phyloP scores from a whole-genome alignment of 2,797 vertebrate species.

The Hirundo rustica region DNA sequence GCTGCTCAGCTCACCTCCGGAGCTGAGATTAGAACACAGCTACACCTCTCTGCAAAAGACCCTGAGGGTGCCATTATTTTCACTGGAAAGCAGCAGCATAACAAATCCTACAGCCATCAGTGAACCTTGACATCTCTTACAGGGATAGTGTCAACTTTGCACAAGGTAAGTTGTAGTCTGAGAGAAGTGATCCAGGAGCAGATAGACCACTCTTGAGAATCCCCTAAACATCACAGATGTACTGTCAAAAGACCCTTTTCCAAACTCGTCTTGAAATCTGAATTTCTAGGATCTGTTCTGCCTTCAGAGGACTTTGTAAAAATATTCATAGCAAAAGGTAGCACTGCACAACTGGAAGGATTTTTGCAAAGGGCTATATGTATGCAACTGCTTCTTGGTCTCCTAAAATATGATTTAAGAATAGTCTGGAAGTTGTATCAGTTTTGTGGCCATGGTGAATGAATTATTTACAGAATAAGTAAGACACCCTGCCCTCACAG shows the following conservation, averaged over 20 bases:
- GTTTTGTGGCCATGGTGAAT: neutral
- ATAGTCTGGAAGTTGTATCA: neutral
- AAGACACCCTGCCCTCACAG: neutral
- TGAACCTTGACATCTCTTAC: neutral
- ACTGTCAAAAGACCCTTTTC: neutral
- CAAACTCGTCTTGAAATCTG: neutral
- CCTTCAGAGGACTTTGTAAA: neutral
- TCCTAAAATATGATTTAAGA: neutral
- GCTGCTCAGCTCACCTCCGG: neutral
- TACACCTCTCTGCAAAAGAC: neutral
- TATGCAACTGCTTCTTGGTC: neutral
- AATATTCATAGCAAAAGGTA: neutral
- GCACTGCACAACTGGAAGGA: neutral
- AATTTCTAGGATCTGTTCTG: neutral
- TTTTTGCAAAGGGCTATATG: neutral
- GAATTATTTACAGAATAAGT: neutral
- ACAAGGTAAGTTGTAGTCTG: neutral
- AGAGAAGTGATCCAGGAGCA: neutral
- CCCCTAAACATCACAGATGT: neutral
- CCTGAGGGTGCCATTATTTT: neutral
- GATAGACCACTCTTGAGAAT: neutral
- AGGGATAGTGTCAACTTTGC: accelerated
- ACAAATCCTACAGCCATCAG: neutral
- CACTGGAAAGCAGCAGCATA: accelerated
- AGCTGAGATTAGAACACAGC: neutral